phyloP scores from a whole-genome alignment of 2,113 vertebrate species.

The Turnix velox region DNA sequence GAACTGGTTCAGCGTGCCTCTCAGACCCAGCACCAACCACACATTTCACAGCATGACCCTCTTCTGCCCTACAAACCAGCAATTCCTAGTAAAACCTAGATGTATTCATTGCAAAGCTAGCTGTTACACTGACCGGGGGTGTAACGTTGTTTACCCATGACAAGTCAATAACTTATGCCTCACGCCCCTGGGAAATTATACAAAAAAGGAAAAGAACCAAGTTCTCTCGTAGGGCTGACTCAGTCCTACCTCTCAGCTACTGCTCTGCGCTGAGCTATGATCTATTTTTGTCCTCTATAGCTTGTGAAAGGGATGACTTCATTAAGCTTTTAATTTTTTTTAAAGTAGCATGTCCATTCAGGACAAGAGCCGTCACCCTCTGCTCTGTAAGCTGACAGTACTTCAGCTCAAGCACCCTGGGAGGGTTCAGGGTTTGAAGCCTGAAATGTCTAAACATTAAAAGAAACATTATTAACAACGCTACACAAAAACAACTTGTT shows the following conservation, averaged over 20 bases:
- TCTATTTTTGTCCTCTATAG: slow-evolving; percentile 15
- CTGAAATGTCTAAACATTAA: not conserved
- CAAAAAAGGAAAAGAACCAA: slow-evolving; percentile 35
- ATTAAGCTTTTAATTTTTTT: slow-evolving; percentile 2
- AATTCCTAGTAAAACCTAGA: not conserved
- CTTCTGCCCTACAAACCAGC: not conserved
- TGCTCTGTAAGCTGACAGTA: not conserved
- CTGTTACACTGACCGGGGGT: not conserved
- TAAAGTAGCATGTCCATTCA: not conserved
- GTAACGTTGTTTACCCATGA: not conserved
- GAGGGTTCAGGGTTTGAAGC: not conserved
- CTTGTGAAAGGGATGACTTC: slow-evolving; percentile 37
- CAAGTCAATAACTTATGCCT: not conserved
- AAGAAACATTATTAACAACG: not conserved
- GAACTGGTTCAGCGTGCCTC: accelerated
- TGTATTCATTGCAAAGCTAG: not conserved
- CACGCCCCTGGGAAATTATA: not conserved
- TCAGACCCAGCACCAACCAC: not conserved
- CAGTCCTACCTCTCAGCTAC: slow-evolving; percentile 9
- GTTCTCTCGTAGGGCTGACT: not conserved
- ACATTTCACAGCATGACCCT: not conserved
- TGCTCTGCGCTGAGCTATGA: slow-evolving; percentile 1
- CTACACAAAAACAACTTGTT: not conserved
- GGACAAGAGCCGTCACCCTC: not conserved
- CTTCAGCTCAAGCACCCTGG: not conserved